Percentiles rank a stretch among this genome's conserved stretches.
phyloP scores from a whole-genome alignment of 2,888 invertebrate species.

The Pinctada fucata region DNA sequence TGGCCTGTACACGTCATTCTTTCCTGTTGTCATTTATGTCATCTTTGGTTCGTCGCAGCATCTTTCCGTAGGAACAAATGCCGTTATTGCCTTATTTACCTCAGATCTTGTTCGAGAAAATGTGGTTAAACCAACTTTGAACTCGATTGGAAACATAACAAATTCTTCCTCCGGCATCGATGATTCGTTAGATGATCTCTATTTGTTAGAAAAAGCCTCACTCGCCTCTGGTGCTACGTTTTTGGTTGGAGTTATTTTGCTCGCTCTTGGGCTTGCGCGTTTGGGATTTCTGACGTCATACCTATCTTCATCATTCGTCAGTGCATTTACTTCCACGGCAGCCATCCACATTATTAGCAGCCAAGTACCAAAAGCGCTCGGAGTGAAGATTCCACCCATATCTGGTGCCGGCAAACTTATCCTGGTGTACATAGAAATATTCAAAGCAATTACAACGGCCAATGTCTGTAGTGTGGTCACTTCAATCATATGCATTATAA shows the following conservation, averaged over 20 bases:
- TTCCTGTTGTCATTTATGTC: conserved; percentile 65
- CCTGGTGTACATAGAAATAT: conserved; percentile 81
- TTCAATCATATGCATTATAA: conserved; percentile 82
- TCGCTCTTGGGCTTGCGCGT: conserved; percentile 53
- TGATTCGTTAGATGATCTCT: conserved; percentile 1
- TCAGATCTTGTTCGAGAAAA: conserved; percentile 53
- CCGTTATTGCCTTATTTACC: conserved; percentile 68
- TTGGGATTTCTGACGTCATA: conserved; percentile 63
- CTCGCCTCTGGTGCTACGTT: conserved; percentile 58
- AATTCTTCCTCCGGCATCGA: background rate
- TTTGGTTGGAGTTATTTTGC: conserved; percentile 55
- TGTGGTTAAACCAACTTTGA: conserved; percentile 11
- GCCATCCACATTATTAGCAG: conserved; percentile 63
- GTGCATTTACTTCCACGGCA: conserved; percentile 64
- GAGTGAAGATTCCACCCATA: conserved; percentile 46
- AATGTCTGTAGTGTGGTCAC: conserved; percentile 84
- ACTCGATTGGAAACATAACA: background rate
- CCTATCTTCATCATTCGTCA: conserved; percentile 62
- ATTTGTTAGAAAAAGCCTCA: conserved; percentile 42
- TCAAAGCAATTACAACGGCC: conserved; percentile 79
- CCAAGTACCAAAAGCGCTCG: conserved; percentile 58
- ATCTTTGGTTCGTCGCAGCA: conserved; percentile 67
- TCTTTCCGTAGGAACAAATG: conserved; percentile 69
- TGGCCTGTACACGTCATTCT: conserved; percentile 68
- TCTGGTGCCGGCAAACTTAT: conserved; percentile 57